Conservation (phyloP, 2,113 vertebrate species). For the Choloepus hoffmanni region DNA sequence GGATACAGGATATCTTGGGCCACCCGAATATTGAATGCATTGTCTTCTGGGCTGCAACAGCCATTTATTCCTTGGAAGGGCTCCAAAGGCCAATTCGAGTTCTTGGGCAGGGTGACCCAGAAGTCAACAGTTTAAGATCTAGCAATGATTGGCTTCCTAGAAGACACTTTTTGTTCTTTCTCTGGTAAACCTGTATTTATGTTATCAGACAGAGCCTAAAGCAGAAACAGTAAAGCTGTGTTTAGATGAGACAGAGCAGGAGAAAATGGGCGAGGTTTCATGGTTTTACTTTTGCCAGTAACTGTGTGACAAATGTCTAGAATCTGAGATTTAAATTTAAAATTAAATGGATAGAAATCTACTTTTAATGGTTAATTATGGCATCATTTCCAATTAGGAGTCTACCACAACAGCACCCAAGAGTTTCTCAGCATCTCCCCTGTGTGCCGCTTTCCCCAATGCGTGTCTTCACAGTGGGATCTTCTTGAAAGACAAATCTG, state of each 20-base stretch:
- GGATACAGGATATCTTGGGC: neutral
- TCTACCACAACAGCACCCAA: neutral
- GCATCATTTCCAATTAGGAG: neutral
- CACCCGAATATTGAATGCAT: neutral
- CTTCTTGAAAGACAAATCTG: neutral
- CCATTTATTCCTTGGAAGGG: neutral
- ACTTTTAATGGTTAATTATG: neutral
- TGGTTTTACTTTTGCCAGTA: neutral
- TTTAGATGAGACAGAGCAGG: neutral
- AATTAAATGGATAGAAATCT: neutral
- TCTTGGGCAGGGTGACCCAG: neutral
- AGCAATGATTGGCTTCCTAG: neutral
- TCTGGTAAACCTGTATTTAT: neutral
- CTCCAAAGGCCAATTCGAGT: neutral
- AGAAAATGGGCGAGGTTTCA: neutral
- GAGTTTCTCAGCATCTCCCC: no score
- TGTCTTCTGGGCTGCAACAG: neutral
- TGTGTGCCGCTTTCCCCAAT: no score
- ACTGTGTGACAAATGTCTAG: neutral
- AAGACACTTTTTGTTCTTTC: neutral
- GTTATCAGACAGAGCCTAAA: neutral
- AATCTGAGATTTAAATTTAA: neutral
- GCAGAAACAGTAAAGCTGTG: neutral
- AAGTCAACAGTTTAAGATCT: neutral
- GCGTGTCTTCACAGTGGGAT: neutral